phyloP scores from a whole-genome alignment of 2,113 vertebrate genomes.

The Gasterosteus nipponicus region DNA sequence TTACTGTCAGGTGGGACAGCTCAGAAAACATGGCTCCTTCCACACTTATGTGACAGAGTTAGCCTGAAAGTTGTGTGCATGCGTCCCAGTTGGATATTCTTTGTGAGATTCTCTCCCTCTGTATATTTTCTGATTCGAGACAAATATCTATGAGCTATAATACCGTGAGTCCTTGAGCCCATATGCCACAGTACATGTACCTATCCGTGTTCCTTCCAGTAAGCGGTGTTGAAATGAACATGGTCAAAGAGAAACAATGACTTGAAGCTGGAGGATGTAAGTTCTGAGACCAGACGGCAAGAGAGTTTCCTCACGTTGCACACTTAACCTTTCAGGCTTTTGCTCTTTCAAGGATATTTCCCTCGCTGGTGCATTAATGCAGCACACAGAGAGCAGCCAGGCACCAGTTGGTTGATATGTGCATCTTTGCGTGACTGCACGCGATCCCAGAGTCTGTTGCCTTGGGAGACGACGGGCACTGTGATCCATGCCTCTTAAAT shows the following conservation, averaged over 20 bases:
- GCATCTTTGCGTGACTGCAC: background rate
- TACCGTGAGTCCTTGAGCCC: background rate
- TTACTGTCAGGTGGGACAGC: conserved; percentile 1
- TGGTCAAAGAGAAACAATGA: background rate
- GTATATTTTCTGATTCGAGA: background rate
- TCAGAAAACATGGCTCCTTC: background rate
- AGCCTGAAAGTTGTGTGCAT: conserved; percentile 1
- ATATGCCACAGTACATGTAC: conserved; percentile 7
- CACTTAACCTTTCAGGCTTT: conserved; percentile 2
- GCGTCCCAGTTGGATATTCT: background rate
- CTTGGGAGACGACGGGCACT: background rate
- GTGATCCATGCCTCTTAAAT: conserved; percentile 1
- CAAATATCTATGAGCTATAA: background rate
- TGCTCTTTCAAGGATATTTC: conserved; percentile 11
- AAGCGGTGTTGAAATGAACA: background rate
- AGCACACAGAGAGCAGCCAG: conserved; percentile 7
- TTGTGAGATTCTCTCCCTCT: background rate
- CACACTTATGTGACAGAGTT: background rate
- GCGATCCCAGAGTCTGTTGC: background rate
- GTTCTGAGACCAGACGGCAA: background rate
- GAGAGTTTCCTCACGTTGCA: background rate
- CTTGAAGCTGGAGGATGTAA: background rate
- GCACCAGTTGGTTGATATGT: conserved; percentile 9
- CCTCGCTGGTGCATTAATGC: background rate
- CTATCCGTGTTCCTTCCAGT: background rate